Evolutionary conservation across 2,888 invertebrate genomes (phyloP), one percentile per base, ranked within the genome.

Genomic region (Diplazon laetatorius): DNA sequence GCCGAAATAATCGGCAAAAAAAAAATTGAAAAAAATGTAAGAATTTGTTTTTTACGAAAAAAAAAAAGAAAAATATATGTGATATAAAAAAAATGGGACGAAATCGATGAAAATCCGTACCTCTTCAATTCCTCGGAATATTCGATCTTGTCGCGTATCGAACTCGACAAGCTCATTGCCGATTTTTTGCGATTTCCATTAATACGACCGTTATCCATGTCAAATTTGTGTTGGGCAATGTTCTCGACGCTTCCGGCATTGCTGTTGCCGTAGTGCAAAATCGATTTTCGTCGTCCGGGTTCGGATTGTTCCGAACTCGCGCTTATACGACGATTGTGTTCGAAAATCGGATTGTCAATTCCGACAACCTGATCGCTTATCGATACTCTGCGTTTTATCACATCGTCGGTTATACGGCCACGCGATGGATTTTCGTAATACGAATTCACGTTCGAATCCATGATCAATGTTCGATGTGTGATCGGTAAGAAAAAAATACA

Each of bases 131-230:
- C 88, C 65, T 91, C 90, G 35, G 90, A 88, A 81, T 90, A 90
- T 76, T 91, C 90, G 82, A 90, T 88, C 82, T 91, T 91, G 73
- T 90, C 90, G 80, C 90, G 87, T 78, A 91, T 89, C 39, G 91
- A 91, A 78, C 91, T 91, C 52, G 89, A 87, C 63, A 91, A 82
- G 70, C 91, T 91, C 78, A 89, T 86, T 14, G 89, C 88, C 22
- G 90, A 91, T 77, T 89, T 90, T 80, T 91, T 91, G 63, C 91
- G 72, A 46, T 81, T 81, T 0, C 83, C 83, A 69, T 83, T 83
- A 10, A 78, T 55, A 5, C 82, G 68, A 42, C 88, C 88, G 75
- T 89, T 90, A 63, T 90, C 90, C 35, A 88, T 82, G 74, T 90
- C 89, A 77, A 88, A 87, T 71, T 88, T 90, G 82, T 89, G 82